Percentiles rank a stretch among this genome's conserved stretches.
These are phyloP conservation scores for Echinometra lucunter DNA, from an alignment of 53 echinoderm and acorn worm species.

Conservation along the genomic window DNA sequence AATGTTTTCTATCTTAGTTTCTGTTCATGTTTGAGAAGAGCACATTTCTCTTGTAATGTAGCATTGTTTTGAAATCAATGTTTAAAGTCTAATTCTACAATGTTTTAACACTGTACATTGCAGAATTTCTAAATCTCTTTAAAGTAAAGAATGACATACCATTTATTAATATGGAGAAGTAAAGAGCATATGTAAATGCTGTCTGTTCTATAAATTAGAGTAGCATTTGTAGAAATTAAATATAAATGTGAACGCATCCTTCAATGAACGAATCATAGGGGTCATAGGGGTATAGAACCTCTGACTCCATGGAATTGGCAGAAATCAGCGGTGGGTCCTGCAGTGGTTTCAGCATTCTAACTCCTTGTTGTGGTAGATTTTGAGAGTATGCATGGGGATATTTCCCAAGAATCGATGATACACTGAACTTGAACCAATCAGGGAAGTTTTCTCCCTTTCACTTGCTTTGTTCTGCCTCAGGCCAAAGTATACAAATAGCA, in stretches of 20 bases:
- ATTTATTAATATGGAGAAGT: too few species aligned
- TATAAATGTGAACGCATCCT: not conserved
- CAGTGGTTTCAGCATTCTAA: not conserved
- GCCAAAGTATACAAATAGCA: not conserved
- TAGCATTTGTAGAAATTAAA: not conserved
- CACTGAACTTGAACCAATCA: not conserved
- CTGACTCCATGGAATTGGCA: conserved; percentile 6
- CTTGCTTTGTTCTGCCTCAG: conserved; percentile 1
- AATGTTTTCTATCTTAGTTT: too few species aligned
- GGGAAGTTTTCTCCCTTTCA: not conserved
- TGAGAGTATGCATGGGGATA: not conserved
- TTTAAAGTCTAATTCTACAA: too few species aligned
- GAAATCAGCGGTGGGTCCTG: conserved; percentile 52
- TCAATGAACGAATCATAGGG: not conserved
- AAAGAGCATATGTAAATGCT: not conserved
- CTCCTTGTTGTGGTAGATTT: not conserved
- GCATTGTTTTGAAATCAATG: too few species aligned
- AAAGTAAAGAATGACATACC: too few species aligned
- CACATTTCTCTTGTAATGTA: too few species aligned
- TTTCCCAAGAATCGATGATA: not conserved
- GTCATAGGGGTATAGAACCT: conserved; percentile 16
- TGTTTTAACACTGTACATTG: too few species aligned
- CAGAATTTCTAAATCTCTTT: too few species aligned
- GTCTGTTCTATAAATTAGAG: too few species aligned
- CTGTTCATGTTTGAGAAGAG: too few species aligned